These are phyloP conservation scores for Strigops habroptila DNA, from an alignment of 2,113 vertebrate species.

Conservation along the genomic window DNA sequence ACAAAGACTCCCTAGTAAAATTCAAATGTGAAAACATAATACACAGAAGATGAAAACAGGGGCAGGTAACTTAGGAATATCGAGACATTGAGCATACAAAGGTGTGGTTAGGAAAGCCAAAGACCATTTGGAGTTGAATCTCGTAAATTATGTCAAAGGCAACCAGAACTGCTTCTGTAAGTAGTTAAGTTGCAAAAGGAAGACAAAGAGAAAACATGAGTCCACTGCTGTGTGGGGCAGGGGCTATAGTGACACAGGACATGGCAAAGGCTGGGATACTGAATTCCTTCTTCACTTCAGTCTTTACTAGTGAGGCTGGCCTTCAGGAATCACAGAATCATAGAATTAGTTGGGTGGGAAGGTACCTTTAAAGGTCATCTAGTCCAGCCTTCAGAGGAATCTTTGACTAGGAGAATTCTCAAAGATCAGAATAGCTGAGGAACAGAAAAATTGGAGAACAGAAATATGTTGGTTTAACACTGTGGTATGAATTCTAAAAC, in stretches of 20 bases:
- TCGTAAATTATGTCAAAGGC: background rate
- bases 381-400: background rate
- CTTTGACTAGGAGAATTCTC: background rate
- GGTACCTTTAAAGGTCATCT: background rate
- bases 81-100: background rate
- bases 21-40: background rate
- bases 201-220: background rate
- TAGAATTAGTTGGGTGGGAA: background rate
- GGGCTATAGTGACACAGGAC: background rate
- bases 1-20: background rate
- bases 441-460: background rate
- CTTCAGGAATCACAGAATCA: too few relatives aligned
- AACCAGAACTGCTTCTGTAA: background rate
- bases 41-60: background rate
- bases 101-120: background rate
- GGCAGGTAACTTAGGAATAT: background rate
- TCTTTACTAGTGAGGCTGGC: too few relatives aligned
- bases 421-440: background rate
- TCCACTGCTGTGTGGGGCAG: background rate
- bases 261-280: background rate
- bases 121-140: background rate
- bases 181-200: background rate
- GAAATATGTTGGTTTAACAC: background rate
- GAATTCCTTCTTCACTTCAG: too few relatives aligned
- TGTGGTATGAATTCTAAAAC: background rate